phyloP scores from a whole-genome alignment of 2,888 invertebrate species.

The Diarsia rubi region DNA sequence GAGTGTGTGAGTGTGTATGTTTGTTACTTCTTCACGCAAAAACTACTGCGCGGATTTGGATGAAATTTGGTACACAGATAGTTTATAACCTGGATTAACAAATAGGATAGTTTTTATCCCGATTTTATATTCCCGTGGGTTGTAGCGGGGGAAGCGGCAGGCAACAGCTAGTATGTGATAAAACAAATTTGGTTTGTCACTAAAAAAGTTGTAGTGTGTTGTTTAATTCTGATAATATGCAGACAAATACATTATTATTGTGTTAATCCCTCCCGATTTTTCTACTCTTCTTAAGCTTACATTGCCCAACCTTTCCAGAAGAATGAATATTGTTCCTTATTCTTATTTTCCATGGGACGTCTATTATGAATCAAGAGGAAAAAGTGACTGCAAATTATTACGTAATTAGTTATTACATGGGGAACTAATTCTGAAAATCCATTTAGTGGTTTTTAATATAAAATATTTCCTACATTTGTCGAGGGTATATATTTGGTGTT shows the following conservation, averaged over 20 bases:
- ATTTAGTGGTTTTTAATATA: background rate
- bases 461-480: background rate
- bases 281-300: background rate
- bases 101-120: too few species aligned
- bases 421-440: background rate
- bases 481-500: slow-evolving; percentile 21
- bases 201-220: too few species aligned
- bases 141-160: too few species aligned
- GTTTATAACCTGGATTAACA: too few species aligned
- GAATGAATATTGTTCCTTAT: background rate
- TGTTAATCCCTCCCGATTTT: background rate
- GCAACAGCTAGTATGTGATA: too few species aligned
- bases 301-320: background rate
- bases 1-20: too few species aligned
- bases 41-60: too few species aligned
- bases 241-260: background rate
- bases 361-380: background rate
- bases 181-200: too few species aligned
- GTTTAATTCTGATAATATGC: too few species aligned
- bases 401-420: background rate
- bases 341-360: background rate
- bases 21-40: too few species aligned
- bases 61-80: too few species aligned
- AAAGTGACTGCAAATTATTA: slow-evolving; percentile 8
- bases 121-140: too few species aligned